A percentile compares a stretch with the other conserved stretches of the same genome.
Conservation (phyloP, 1,140 invertebrate genomes). For the Trinorchestia longiramus region DNA sequence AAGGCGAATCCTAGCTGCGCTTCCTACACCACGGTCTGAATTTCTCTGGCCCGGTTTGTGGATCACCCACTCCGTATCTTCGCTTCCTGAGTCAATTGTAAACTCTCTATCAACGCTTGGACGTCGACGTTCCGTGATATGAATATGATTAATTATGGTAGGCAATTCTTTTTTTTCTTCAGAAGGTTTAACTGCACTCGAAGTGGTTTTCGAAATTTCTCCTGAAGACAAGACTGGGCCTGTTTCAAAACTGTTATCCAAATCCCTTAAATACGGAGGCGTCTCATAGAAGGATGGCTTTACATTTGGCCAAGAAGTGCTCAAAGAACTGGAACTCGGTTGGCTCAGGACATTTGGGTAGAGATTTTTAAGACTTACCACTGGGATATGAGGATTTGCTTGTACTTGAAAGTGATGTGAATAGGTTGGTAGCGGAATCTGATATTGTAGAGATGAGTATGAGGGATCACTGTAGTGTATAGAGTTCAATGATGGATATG, state of each 20-base stretch:
- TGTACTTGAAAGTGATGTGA: not conserved
- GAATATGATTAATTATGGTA: slow-evolving; percentile 32
- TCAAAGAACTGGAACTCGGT: not conserved
- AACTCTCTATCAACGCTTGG: not conserved
- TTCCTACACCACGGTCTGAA: not conserved
- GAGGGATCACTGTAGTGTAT: not conserved
- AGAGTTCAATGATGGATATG: not conserved
- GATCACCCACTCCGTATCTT: not conserved
- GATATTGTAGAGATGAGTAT: not conserved
- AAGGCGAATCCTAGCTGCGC: not conserved
- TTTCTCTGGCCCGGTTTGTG: not conserved
- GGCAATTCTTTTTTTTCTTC: not conserved
- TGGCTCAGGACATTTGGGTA: not conserved
- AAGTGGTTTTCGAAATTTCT: not conserved
- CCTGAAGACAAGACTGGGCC: not conserved
- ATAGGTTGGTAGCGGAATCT: not conserved
- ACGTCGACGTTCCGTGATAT: not conserved
- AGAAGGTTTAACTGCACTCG: not conserved
- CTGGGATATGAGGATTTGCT: not conserved
- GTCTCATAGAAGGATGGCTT: not conserved
- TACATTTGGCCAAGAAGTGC: not conserved
- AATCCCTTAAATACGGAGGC: not conserved
- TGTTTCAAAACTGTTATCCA: not conserved
- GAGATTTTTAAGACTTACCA: not conserved
- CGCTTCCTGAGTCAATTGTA: not conserved